Base-by-base conservation (phyloP, 2,113 vertebrate species). In the Callopanchax toddi region DNA sequence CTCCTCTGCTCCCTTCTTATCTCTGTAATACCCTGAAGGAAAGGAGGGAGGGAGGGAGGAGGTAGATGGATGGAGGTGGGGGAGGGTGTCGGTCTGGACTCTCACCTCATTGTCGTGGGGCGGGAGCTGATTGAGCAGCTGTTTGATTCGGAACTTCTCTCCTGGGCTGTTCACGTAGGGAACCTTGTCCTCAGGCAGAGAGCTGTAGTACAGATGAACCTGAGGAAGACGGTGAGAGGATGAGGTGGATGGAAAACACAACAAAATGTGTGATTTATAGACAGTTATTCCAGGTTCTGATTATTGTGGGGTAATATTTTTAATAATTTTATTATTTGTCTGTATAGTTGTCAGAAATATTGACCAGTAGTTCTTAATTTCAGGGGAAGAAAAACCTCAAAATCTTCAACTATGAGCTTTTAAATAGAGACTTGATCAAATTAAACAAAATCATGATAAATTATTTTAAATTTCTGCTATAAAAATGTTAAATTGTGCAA, bases 201-300 rank as follows among this genome's bases (percentile, higher is more conserved):
- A 98, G 93, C 95, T 97, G 80, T 99, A 99, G 84, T 98, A 99
- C 89, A 96, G 97, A 87, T 98, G 96, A 46, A 99, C 97, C 97
- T 99, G 91, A 60, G 5, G 23, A 18, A 29, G 21, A 63, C 11
- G 17, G 6, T 7, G 15, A 54, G 34, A 32, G 22, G 25, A 34
- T 32, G 52, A 59, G 48, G 7, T 6, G 12, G 32, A 63, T 11
- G 32, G 29, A 18, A 43, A 70, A 42, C 15, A 11, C 6, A 53
- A 63, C 54, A 23, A 13, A 53, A n/a, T 49, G 44, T 9, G 13
- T 15, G 8, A 8, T 32, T 32, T 32, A 32, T 5, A 32, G 29
- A 5, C 29, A 32, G n/a, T n/a, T n/a, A n/a, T n/a, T n/a, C n/a
- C n/a, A n/a, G n/a, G n/a, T n/a, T n/a, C n/a, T n/a, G n/a, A n/a